A percentile compares a stretch with the other conserved stretches of the same genome.
phyloP scores from a whole-genome alignment of 35 echinoderm and acorn worm species.

The Ophiothrix spiculata region DNA sequence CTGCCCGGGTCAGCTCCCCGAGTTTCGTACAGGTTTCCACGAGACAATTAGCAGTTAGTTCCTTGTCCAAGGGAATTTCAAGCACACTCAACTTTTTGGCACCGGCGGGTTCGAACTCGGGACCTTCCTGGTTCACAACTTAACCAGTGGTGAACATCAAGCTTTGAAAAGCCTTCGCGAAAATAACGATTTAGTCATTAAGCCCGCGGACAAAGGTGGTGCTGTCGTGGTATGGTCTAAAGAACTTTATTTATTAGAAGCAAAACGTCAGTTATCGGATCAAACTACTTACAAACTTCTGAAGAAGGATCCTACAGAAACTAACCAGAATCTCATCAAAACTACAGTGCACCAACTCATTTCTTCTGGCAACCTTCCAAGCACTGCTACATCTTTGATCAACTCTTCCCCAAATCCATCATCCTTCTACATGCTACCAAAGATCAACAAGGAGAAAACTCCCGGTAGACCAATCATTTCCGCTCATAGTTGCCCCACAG shows the following conservation, averaged over 20 bases:
- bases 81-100: too few species aligned
- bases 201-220: slow-evolving; percentile 3
- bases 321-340: neutral
- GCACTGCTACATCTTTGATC: slow-evolving; percentile 7
- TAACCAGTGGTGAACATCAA: neutral
- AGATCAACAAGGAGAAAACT: slow-evolving; percentile 18
- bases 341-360: slow-evolving; percentile 2
- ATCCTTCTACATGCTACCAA: slow-evolving; percentile 33
- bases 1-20: too few species aligned
- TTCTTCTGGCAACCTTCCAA: neutral
- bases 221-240: neutral
- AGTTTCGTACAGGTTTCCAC: too few species aligned
- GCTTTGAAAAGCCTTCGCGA: neutral
- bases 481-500: slow-evolving; percentile 24
- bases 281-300: neutral
- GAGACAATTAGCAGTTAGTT: too few species aligned
- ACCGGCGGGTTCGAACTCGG: too few species aligned
- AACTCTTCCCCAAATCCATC: slow-evolving; percentile 23
- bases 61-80: too few species aligned
- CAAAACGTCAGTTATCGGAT: slow-evolving; percentile 22
- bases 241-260: slow-evolving; percentile 29
- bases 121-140: too few species aligned
- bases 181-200: neutral
- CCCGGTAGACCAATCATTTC: slow-evolving; percentile 33
- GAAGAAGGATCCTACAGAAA: neutral